Percentiles rank a stretch among this genome's conserved stretches.
These are phyloP conservation scores for Netelia fuscicornis DNA, from an alignment of 2,888 invertebrate species.

Conservation along the genomic window DNA sequence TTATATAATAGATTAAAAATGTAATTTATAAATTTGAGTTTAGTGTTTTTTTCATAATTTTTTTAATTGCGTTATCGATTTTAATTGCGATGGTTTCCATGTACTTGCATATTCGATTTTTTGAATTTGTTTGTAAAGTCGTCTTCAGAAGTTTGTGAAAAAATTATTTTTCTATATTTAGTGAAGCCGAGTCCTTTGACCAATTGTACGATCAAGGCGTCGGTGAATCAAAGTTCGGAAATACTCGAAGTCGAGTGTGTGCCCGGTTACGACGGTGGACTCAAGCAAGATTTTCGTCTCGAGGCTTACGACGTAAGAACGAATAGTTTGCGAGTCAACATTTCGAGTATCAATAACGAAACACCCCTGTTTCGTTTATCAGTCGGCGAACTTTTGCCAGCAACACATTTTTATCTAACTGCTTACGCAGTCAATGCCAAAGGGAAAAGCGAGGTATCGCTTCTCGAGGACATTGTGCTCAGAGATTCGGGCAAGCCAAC, in stretches of 20 bases:
- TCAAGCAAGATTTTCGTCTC: constrained; percentile 93
- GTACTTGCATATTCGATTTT: too few relatives aligned
- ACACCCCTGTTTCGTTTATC: constrained; percentile 87
- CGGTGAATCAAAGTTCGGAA: constrained; percentile 87
- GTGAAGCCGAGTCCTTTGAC: constrained; percentile 93
- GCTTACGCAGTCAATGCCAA: constrained; percentile 94
- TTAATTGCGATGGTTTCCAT: too few relatives aligned
- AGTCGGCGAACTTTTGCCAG: constrained; percentile 87
- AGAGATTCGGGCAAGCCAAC: constrained; percentile 94
- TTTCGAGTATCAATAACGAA: constrained; percentile 88
- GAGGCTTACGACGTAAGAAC: constrained; percentile 93
- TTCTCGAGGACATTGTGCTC: constrained; percentile 94
- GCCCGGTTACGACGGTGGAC: constrained; percentile 95
- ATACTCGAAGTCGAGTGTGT: constrained; percentile 93
- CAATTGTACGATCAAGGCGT: constrained; percentile 93
- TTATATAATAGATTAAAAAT: too few relatives aligned
- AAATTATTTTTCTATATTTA: constrained; percentile 77
- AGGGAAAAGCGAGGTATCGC: constrained; percentile 92
- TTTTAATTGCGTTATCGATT: too few relatives aligned
- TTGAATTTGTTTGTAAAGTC: too few relatives aligned
- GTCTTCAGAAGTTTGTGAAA: not conserved
- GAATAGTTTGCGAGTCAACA: constrained; percentile 89
- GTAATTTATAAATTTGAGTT: too few relatives aligned
- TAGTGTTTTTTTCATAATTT: too few relatives aligned
- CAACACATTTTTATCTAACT: constrained; percentile 86